Percentiles rank a stretch among this genome's conserved stretches.
Conservation (phyloP, 2,797 vertebrate genomes). For the Echeneis naucrates region DNA sequence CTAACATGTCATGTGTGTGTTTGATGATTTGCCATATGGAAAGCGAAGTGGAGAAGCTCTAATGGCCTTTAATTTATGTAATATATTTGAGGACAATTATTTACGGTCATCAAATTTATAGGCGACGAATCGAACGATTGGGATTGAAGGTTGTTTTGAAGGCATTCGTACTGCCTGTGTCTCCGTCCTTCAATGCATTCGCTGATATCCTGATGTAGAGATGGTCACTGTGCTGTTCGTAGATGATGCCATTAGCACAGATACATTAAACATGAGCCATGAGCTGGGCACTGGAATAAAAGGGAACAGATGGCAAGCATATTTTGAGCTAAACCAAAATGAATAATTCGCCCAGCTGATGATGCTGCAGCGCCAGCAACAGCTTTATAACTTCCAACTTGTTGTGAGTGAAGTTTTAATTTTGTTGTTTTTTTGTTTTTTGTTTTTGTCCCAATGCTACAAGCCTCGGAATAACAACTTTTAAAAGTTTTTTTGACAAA, state of each 20-base stretch:
- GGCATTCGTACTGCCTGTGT: slow-evolving; percentile 55
- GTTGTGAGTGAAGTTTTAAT: slow-evolving; percentile 57
- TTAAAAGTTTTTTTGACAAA: slow-evolving; percentile 6
- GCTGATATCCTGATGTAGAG: slow-evolving; percentile 64
- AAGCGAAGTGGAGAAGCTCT: slow-evolving; percentile 15
- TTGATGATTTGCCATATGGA: slow-evolving; percentile 40
- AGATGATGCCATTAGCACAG: slow-evolving; percentile 79
- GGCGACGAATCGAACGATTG: slow-evolving; percentile 47
- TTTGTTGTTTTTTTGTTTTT: slow-evolving; percentile 11
- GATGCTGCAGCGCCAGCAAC: slow-evolving; percentile 71
- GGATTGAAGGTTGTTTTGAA: slow-evolving; percentile 64
- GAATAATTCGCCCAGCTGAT: slow-evolving; percentile 76
- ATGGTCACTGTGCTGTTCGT: slow-evolving; percentile 70
- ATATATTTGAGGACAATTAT: slow-evolving; percentile 51
- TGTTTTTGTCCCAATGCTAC: slow-evolving; percentile 20
- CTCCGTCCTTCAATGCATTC: slow-evolving; percentile 43
- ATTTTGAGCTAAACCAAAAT: slow-evolving; percentile 80
- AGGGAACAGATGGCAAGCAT: slow-evolving; percentile 84
- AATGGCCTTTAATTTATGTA: slow-evolving; percentile 44
- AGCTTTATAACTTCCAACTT: slow-evolving; percentile 65
- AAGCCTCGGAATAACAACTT: slow-evolving; percentile 25
- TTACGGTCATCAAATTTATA: slow-evolving; percentile 40
- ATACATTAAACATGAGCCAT: slow-evolving; percentile 84
- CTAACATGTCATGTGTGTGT: slow-evolving; percentile 31
- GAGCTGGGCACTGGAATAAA: slow-evolving; percentile 75